These are phyloP conservation scores for Calephelis nemesis DNA, from an alignment of 1,140 invertebrate species.

Conservation along the genomic window DNA sequence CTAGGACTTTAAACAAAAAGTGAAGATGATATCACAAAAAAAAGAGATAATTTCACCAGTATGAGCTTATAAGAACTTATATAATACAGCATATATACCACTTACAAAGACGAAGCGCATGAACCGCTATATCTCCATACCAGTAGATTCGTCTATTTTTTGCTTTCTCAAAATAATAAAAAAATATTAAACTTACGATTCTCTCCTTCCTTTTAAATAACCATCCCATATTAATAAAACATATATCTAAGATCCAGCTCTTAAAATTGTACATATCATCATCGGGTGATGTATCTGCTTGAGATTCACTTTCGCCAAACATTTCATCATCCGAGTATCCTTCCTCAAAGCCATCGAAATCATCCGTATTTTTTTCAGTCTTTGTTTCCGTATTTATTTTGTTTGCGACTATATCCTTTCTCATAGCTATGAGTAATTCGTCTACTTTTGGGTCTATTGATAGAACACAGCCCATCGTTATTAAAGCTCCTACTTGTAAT, in stretches of 20 bases:
- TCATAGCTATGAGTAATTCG: conserved; percentile 57
- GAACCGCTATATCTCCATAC: too few relatives aligned
- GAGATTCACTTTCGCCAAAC: conserved; percentile 39
- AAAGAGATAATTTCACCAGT: too few relatives aligned
- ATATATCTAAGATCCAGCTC: conserved; percentile 80
- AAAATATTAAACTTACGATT: conserved; percentile 45
- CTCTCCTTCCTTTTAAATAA: conserved; percentile 50
- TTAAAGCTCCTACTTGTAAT: conserved; percentile 86
- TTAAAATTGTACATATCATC: conserved; percentile 42
- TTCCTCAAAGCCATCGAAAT: conserved; percentile 62
- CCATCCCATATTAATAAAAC: conserved; percentile 79
- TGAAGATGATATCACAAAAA: too few relatives aligned
- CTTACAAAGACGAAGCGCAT: too few relatives aligned
- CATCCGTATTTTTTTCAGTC: conserved; percentile 52
- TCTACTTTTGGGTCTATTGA: conserved; percentile 81
- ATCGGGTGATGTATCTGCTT: conserved; percentile 47
- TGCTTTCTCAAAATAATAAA: not conserved
- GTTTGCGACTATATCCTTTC: conserved; percentile 42
- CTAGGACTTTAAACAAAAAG: too few relatives aligned
- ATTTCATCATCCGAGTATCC: conserved; percentile 71
- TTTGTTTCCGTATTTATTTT: conserved; percentile 48
- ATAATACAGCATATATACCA: too few relatives aligned
- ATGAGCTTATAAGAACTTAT: too few relatives aligned
- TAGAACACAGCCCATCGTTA: conserved; percentile 87
- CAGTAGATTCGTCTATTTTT: too few relatives aligned